Percentiles rank a stretch among this genome's conserved stretches.
Evolutionary conservation across 2,797 vertebrate genomes (phyloP).

Genomic region (Bucorvus abyssinicus): DNA sequence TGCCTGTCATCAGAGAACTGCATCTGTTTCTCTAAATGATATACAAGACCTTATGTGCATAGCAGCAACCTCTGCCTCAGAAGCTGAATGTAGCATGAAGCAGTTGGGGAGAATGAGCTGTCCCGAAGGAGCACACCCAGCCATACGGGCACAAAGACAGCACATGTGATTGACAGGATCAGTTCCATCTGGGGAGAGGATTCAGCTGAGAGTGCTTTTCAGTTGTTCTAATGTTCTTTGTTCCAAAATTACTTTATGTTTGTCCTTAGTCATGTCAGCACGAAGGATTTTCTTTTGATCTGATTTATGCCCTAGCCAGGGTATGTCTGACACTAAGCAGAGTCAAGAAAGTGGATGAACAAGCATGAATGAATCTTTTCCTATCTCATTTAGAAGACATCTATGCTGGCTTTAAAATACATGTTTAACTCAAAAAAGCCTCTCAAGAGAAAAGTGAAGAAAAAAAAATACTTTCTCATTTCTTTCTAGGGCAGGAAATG

Average conservation of each 20-base stretch:
- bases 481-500: neutral
- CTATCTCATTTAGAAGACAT: neutral
- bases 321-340: neutral
- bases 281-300: neutral
- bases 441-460: neutral
- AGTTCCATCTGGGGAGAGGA: neutral
- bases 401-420: neutral
- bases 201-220: neutral
- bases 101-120: neutral
- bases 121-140: neutral
- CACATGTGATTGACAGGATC: neutral
- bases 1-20: conserved; percentile 23
- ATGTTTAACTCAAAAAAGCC: neutral
- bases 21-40: conserved; percentile 43
- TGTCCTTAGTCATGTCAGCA: neutral
- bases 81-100: neutral
- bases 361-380: neutral
- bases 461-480: neutral
- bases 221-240: neutral
- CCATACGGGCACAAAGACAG: neutral
- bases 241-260: neutral
- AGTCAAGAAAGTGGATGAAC: neutral
- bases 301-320: neutral
- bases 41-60: neutral
- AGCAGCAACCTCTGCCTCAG: neutral